Evolutionary conservation across 2,888 invertebrate genomes (phyloP).

Genomic region (Drosophila paramelanica): DNA sequence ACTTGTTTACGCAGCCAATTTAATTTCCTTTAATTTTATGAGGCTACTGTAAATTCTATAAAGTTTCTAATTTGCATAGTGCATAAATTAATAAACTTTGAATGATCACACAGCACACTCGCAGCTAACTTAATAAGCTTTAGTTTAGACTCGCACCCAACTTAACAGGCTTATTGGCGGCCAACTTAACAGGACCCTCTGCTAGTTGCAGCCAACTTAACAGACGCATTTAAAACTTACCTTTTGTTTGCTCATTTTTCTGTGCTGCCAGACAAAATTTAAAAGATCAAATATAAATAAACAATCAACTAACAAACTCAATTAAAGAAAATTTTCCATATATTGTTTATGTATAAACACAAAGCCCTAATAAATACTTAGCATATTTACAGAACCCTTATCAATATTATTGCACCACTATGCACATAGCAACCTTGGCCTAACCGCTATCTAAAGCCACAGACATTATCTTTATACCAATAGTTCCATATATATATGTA

Average conservation of each 20-base stretch:
- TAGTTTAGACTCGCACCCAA: not conserved
- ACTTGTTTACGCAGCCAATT: conserved; percentile 7
- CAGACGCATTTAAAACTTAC: not conserved
- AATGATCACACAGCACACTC: not conserved
- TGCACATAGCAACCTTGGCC: conserved; percentile 34
- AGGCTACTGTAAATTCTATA: not conserved
- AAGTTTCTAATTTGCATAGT: not conserved
- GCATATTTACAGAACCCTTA: conserved; percentile 15
- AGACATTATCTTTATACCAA: conserved; percentile 38
- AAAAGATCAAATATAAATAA: not conserved
- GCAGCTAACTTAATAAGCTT: not conserved
- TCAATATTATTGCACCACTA: conserved; percentile 29
- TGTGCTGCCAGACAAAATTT: not conserved
- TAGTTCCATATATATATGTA: not conserved
- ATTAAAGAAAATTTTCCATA: conserved; percentile 14
- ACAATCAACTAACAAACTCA: not conserved
- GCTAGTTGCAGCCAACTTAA: conserved; percentile 15
- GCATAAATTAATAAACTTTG: not conserved
- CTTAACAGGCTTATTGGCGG: not conserved
- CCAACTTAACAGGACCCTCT: too few species aligned
- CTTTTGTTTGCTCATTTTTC: not conserved
- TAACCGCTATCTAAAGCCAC: conserved; percentile 40
- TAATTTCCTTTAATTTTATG: not conserved
- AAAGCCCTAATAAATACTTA: conserved; percentile 7
- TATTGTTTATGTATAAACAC: conserved; percentile 5